Evolutionary conservation across 2,113 vertebrate genomes (phyloP).

Genomic region (Ptyas mucosa): DNA sequence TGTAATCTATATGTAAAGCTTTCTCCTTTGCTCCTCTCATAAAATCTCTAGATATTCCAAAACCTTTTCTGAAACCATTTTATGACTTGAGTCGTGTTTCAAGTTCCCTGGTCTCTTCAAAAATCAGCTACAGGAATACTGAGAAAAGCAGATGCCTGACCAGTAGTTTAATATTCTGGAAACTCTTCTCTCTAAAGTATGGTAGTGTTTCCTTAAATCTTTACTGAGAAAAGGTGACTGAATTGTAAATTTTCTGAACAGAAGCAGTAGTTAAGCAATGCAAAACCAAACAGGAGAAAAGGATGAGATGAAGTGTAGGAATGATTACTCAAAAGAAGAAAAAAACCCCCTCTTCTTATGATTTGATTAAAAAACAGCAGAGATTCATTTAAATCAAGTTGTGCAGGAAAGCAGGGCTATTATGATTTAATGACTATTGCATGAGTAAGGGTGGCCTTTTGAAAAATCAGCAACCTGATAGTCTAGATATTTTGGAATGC

Average conservation of each 20-base stretch:
- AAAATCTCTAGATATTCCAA: background rate
- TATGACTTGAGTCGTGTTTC: background rate
- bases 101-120: background rate
- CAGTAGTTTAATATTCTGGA: background rate
- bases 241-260: background rate
- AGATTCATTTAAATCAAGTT: background rate
- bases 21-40: background rate
- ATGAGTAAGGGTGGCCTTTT: background rate
- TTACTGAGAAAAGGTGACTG: background rate
- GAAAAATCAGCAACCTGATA: background rate
- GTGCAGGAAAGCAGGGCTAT: background rate
- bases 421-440: background rate
- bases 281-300: background rate
- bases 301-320: background rate
- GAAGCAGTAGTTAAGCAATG: background rate
- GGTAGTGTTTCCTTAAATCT: background rate
- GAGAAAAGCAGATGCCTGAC: background rate
- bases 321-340: background rate
- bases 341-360: background rate
- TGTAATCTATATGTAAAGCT: background rate
- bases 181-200: background rate
- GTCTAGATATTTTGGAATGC: background rate
- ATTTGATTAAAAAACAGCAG: slow-evolving; percentile 3
- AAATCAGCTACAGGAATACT: no score
- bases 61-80: background rate